phyloP scores from a whole-genome alignment of 2,888 invertebrate genomes.

The Agrypnus murinus region DNA sequence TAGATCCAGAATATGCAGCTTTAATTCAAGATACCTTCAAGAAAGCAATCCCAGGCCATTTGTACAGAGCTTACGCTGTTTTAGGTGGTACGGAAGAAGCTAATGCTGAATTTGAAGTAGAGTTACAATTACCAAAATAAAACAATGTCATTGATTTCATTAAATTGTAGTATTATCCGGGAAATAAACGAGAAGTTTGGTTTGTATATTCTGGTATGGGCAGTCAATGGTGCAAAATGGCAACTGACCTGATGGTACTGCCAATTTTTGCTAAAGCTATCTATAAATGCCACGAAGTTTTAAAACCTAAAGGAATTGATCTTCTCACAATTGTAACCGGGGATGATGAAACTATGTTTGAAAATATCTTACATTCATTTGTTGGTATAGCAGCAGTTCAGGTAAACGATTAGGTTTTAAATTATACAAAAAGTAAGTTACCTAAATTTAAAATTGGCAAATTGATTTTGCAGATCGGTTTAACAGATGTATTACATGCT shows the following conservation, averaged over 20 bases:
- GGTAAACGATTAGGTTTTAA: constrained; percentile 63
- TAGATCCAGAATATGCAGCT: constrained; percentile 73
- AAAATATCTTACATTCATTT: constrained; percentile 81
- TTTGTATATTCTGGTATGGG: constrained; percentile 86
- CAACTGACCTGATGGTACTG: constrained; percentile 78
- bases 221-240: constrained; percentile 83
- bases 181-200: constrained; percentile 75
- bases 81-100: constrained; percentile 63
- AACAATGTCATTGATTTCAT: not conserved
- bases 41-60: constrained; percentile 74
- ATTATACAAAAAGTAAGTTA: not conserved
- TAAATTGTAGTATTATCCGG: constrained; percentile 65
- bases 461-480: constrained; percentile 62
- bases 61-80: constrained; percentile 78
- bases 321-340: constrained; percentile 77
- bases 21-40: constrained; percentile 72
- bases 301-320: constrained; percentile 77
- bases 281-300: constrained; percentile 73
- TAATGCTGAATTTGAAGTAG: constrained; percentile 66
- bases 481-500: constrained; percentile 75
- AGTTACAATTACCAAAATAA: not conserved
- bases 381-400: constrained; percentile 83
- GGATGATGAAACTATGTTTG: constrained; percentile 75
- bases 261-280: constrained; percentile 80
- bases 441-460: not conserved